A percentile compares a stretch with the other conserved stretches of the same genome.
Evolutionary conservation across 2,113 vertebrate genomes (phyloP).

Genomic region (Thymallus thymallus): DNA sequence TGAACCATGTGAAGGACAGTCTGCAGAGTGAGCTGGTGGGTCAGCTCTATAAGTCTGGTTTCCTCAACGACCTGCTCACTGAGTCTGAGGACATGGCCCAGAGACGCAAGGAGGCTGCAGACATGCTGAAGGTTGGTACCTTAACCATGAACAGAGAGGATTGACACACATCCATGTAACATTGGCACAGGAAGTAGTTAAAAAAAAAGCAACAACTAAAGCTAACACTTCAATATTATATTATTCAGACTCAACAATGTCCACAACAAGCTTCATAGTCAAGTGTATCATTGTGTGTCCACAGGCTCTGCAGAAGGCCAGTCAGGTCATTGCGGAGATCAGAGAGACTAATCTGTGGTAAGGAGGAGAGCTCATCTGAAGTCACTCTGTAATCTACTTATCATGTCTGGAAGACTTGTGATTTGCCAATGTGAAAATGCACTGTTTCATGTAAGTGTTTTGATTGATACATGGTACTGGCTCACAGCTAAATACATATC

Average conservation of each 20-base stretch:
- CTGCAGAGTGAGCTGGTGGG: conserved; percentile 98
- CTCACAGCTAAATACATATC: background rate
- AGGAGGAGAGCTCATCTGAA: conserved; percentile 48
- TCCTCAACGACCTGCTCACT: conserved; percentile 92
- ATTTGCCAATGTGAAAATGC: conserved; percentile 28
- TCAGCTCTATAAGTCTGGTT: conserved; percentile 92
- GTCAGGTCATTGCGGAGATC: conserved; percentile 98
- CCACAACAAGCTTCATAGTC: too few relatives aligned
- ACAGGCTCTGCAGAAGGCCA: conserved; percentile 94
- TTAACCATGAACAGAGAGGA: too few relatives aligned
- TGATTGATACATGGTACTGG: conserved; percentile 1
- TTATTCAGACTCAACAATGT: too few relatives aligned
- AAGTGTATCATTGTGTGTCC: background rate
- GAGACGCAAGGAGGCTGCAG: conserved; percentile 93
- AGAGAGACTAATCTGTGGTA: conserved; percentile 98
- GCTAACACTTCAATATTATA: too few relatives aligned
- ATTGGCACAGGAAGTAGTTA: too few relatives aligned
- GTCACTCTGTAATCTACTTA: conserved; percentile 14
- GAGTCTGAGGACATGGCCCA: conserved; percentile 99
- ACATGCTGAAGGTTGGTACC: conserved; percentile 91
- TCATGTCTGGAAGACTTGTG: conserved; percentile 33
- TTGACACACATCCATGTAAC: conserved; percentile 17
- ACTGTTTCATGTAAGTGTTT: conserved; percentile 22
- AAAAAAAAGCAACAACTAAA: too few relatives aligned
- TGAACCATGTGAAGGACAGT: conserved; percentile 98